Percentiles rank a stretch among this genome's conserved stretches.
Evolutionary conservation across 2,797 vertebrate species (phyloP).

Genomic region (Ceryle rudis): DNA sequence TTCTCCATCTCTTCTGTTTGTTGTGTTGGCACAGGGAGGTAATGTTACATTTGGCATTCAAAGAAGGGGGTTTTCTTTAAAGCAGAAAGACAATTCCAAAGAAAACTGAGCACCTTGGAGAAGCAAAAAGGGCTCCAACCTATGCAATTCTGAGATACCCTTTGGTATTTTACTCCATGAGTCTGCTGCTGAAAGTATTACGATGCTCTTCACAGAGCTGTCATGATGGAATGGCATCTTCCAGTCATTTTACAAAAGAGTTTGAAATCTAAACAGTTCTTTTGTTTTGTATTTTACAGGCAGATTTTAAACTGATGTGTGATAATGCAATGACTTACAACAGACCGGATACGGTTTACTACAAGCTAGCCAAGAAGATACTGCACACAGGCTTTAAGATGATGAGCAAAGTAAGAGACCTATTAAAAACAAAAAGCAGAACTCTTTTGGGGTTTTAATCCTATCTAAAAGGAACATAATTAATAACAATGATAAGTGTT

Average conservation of each 20-base stretch:
- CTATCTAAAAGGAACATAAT: not conserved
- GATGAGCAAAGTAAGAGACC: slow-evolving; percentile 97
- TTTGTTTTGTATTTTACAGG: slow-evolving; percentile 80
- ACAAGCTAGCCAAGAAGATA: slow-evolving; percentile 97
- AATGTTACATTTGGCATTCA: not conserved
- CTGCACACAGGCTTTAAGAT: slow-evolving; percentile 99
- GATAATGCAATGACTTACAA: slow-evolving; percentile 99
- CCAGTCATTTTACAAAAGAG: not conserved
- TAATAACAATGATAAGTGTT: not conserved
- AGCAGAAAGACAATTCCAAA: not conserved
- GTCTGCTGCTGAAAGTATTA: not conserved
- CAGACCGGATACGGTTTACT: slow-evolving; percentile 97
- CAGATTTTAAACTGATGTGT: slow-evolving; percentile 99
- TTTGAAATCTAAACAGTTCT: not conserved
- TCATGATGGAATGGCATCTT: not conserved
- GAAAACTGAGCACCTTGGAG: not conserved
- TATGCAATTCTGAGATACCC: not conserved
- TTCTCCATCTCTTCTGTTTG: not conserved
- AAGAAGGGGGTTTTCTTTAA: not conserved
- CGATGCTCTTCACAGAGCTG: not conserved
- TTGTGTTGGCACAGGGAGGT: not conserved
- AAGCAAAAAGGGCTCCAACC: not conserved
- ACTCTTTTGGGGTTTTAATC: not conserved
- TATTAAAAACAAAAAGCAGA: not conserved
- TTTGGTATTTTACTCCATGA: too few species aligned